phyloP scores from a whole-genome alignment of 2,113 vertebrate species.

The Tringa solitaria region DNA sequence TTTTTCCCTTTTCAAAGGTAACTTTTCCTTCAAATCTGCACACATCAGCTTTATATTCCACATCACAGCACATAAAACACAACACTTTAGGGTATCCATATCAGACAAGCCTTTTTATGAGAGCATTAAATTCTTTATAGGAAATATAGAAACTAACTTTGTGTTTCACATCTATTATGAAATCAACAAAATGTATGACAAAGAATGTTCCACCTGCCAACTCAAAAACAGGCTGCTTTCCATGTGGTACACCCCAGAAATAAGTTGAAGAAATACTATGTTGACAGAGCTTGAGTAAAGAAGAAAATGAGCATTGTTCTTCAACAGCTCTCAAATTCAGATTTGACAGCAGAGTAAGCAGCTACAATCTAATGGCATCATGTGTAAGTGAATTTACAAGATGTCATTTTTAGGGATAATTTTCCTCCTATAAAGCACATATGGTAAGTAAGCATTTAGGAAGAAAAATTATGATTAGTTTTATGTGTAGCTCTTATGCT shows the following conservation, averaged over 20 bases:
- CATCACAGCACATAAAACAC: neutral
- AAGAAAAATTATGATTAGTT: neutral
- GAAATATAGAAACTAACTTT: neutral
- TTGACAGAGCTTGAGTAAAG: neutral
- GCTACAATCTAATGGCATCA: neutral
- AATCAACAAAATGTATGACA: neutral
- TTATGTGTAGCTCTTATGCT: neutral
- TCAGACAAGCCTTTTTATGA: neutral
- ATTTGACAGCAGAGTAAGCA: neutral
- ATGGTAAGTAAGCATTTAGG: neutral
- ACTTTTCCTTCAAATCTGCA: neutral
- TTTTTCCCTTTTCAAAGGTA: neutral
- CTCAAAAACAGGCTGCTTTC: neutral
- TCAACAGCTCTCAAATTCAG: neutral
- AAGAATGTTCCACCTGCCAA: neutral
- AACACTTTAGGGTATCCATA: neutral
- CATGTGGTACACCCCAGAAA: neutral
- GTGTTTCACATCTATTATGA: neutral
- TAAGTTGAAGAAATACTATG: neutral
- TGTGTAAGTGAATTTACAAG: neutral
- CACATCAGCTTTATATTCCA: neutral
- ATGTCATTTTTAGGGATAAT: neutral
- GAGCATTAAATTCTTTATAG: neutral
- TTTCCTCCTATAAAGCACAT: neutral
- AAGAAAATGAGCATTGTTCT: slow-evolving; percentile 4